phyloP scores from a whole-genome alignment of 2,113 vertebrate genomes.

The Tragelaphus scriptus region DNA sequence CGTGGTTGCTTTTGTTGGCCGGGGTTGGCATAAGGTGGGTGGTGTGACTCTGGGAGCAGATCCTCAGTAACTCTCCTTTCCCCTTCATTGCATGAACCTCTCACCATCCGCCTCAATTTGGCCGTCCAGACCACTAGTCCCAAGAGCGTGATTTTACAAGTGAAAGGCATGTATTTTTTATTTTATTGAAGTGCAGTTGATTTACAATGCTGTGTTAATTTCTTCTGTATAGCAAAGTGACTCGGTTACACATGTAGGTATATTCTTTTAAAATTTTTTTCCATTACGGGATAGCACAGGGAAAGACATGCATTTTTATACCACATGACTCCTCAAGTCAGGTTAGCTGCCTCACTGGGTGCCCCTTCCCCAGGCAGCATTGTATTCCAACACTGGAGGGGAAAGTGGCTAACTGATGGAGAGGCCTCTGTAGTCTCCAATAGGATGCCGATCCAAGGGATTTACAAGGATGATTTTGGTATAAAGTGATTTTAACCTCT shows the following conservation, averaged over 20 bases:
- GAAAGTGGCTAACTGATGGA: too few relatives aligned
- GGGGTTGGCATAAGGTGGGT: rapidly evolving
- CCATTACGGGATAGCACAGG: background rate
- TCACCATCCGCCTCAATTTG: rapidly evolving
- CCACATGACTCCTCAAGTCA: rapidly evolving
- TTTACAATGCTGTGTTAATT: background rate
- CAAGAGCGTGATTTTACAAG: background rate
- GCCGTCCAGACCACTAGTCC: background rate
- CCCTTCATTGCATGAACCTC: rapidly evolving
- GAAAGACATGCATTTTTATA: background rate
- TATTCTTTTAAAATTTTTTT: background rate
- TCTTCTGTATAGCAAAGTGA: background rate
- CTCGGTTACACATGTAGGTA: background rate
- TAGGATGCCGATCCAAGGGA: background rate
- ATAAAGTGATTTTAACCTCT: background rate
- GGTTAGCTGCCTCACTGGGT: background rate
- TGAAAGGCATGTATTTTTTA: background rate
- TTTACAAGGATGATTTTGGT: background rate
- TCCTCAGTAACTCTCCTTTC: background rate
- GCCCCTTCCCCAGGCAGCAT: rapidly evolving
- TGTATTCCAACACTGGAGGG: too few relatives aligned
- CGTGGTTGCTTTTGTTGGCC: rapidly evolving
- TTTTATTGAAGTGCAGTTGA: background rate
- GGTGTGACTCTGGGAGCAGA: background rate
- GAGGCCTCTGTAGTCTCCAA: background rate